Percentiles rank a stretch among this genome's conserved stretches.
These are phyloP conservation scores for Lophura nycthemera DNA, from an alignment of 2,113 vertebrate species.

Conservation along the genomic window DNA sequence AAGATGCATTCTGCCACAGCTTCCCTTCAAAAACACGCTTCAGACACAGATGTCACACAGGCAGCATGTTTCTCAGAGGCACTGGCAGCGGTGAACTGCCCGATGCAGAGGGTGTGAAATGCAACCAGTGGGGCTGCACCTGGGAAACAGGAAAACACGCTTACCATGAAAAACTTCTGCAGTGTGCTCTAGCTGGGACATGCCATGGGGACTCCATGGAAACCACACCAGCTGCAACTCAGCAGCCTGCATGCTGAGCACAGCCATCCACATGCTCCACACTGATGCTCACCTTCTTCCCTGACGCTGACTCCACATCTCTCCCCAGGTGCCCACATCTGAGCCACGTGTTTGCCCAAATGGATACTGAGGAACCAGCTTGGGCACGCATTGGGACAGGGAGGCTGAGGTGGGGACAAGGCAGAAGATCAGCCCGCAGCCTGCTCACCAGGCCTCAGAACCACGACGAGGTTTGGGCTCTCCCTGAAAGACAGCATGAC, in stretches of 20 bases:
- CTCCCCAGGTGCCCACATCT: neutral
- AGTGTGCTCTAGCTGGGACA: neutral
- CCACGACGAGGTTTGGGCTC: neutral
- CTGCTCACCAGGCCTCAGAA: neutral
- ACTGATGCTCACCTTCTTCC: neutral
- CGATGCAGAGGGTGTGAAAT: neutral
- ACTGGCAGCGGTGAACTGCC: neutral
- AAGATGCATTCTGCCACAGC: neutral
- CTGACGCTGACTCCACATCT: neutral
- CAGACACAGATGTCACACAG: neutral
- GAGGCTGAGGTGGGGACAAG: neutral
- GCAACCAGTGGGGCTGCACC: neutral
- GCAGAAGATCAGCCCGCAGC: neutral
- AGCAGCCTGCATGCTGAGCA: neutral
- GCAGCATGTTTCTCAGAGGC: neutral
- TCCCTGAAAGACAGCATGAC: neutral
- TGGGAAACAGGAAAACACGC: neutral
- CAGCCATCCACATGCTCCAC: fast-evolving
- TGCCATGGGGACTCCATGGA: constrained; percentile 1
- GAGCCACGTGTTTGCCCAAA: neutral
- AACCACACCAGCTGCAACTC: neutral
- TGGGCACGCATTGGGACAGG: neutral
- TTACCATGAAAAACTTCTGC: neutral
- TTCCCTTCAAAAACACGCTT: neutral
- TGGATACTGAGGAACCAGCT: neutral